Evolutionary conservation across 2,113 vertebrate species (phyloP).

Genomic region (Macquaria ambigua): DNA sequence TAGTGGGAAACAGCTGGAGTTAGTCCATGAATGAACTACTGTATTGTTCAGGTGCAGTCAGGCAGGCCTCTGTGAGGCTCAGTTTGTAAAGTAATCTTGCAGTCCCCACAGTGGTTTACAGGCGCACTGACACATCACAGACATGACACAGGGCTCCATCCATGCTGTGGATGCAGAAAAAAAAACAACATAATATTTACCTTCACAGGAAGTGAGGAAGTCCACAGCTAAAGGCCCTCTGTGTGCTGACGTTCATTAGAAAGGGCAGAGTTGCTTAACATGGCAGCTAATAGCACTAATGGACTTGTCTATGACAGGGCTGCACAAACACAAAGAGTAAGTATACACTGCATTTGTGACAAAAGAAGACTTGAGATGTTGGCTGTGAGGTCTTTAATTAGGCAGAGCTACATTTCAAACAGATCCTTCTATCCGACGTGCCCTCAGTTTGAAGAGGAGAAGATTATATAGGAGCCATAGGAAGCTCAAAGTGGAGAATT

Average conservation of each 20-base stretch:
- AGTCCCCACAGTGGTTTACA: conserved; percentile 47
- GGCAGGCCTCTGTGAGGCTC: conserved; percentile 55
- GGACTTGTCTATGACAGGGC: conserved; percentile 63
- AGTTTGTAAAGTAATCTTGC: conserved; percentile 64
- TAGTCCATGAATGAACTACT: conserved; percentile 69
- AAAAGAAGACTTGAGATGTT: conserved; percentile 41
- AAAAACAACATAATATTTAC: conserved; percentile 66
- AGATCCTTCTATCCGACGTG: conserved; percentile 3
- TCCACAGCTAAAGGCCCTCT: conserved; percentile 40
- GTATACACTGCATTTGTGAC: conserved; percentile 40
- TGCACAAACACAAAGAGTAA: conserved; percentile 52
- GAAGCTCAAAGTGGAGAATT: conserved; percentile 51
- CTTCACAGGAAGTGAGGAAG: conserved; percentile 58
- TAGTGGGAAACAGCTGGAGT: conserved; percentile 29
- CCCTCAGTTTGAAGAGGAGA: conserved; percentile 23
- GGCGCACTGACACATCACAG: conserved; percentile 55
- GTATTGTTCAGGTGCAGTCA: conserved; percentile 77
- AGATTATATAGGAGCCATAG: conserved; percentile 56
- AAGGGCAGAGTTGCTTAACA: conserved; percentile 32
- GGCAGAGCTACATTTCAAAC: conserved; percentile 41
- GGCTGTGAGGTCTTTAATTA: conserved; percentile 61
- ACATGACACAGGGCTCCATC: conserved; percentile 49
- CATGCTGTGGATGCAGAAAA: conserved; percentile 28
- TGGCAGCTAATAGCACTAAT: conserved; percentile 57
- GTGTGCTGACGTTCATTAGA: conserved; percentile 49